Conservation (phyloP, 2,113 vertebrate species). For the Daphoenositta chrysoptera region DNA sequence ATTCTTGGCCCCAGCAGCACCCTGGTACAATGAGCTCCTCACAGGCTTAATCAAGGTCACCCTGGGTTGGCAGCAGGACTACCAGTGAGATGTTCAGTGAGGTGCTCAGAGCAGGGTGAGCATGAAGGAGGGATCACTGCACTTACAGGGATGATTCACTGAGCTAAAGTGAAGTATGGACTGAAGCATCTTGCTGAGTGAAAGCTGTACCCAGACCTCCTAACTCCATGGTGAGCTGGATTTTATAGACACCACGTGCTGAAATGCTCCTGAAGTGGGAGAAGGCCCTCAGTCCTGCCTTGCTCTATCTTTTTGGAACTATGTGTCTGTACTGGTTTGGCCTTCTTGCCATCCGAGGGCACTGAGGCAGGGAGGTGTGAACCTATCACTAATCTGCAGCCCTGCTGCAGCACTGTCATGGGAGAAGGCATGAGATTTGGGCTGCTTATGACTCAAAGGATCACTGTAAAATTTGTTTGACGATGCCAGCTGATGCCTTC, state of each 20-base stretch:
- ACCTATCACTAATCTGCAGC: neutral
- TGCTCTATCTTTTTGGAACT: neutral
- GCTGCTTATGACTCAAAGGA: neutral
- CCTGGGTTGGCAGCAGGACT: neutral
- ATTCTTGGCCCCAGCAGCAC: neutral
- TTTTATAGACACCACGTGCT: neutral
- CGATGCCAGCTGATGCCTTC: neutral
- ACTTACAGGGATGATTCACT: rapidly evolving
- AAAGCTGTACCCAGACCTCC: neutral
- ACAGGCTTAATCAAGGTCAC: neutral
- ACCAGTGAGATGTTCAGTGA: neutral
- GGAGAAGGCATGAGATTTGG: neutral
- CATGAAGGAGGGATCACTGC: neutral
- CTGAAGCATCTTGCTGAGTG: neutral
- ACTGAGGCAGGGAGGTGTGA: neutral
- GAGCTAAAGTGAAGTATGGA: neutral
- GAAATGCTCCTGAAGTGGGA: neutral
- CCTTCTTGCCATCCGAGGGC: neutral
- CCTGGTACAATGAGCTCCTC: conserved; percentile 20
- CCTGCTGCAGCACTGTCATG: neutral
- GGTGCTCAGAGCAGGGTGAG: neutral
- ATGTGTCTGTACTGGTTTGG: neutral
- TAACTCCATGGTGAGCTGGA: neutral
- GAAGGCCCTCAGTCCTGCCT: neutral
- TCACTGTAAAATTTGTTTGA: neutral